These are phyloP conservation scores for Sebastiscus albofasciatus DNA, from an alignment of 2,797 vertebrate species.

Conservation along the genomic window DNA sequence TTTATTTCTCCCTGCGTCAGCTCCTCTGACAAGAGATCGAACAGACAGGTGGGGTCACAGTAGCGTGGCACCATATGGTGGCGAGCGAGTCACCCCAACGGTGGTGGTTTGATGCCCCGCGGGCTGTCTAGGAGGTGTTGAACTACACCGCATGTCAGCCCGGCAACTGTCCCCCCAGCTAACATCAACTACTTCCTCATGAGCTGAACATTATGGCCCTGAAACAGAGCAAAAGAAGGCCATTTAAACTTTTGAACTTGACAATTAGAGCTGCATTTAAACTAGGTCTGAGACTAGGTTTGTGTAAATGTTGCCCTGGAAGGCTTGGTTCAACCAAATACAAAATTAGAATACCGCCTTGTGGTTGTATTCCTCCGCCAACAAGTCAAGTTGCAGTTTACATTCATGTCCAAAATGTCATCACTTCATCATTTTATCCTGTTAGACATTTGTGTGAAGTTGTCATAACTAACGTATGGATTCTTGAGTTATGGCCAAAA, in stretches of 20 bases:
- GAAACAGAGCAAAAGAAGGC: background rate
- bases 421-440: too few relatives aligned
- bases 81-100: slow-evolving; percentile 27
- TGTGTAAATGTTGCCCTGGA: background rate
- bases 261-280: slow-evolving; percentile 3
- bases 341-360: background rate
- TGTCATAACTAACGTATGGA: too few relatives aligned
- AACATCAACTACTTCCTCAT: slow-evolving; percentile 46
- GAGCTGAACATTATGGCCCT: slow-evolving; percentile 7
- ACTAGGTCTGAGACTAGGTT: background rate
- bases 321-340: background rate
- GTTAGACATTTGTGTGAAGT: too few relatives aligned
- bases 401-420: too few relatives aligned
- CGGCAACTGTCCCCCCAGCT: slow-evolving; percentile 59
- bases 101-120: slow-evolving; percentile 51
- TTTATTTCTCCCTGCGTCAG: slow-evolving; percentile 6
- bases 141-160: slow-evolving; percentile 45
- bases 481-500: too few relatives aligned
- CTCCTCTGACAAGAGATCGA: background rate
- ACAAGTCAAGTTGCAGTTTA: too few relatives aligned
- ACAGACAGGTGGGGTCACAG: slow-evolving; percentile 52
- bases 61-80: slow-evolving; percentile 46
- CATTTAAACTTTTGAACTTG: slow-evolving; percentile 1
- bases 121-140: slow-evolving; percentile 57
- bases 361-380: too few relatives aligned